Percentiles rank a stretch among this genome's conserved stretches.
phyloP scores from a whole-genome alignment of 1,140 invertebrate species.

The Drosophila funebris region DNA sequence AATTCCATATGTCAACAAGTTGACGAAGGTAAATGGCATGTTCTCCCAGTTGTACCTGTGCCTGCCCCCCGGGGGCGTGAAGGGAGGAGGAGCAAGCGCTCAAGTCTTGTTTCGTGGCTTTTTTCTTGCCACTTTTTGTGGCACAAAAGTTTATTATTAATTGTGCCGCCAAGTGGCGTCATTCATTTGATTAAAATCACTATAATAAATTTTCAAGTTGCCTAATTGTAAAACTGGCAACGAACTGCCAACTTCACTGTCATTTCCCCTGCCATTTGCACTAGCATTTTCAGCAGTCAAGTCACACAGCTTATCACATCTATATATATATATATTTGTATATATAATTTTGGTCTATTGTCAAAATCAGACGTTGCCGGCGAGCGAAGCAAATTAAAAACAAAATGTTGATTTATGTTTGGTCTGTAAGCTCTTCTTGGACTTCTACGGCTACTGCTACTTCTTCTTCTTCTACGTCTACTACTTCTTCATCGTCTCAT shows the following conservation, averaged over 20 bases:
- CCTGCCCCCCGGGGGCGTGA: not conserved
- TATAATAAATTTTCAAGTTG: conserved; percentile 69
- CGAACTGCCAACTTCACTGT: conserved; percentile 29
- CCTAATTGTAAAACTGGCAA: conserved; percentile 78
- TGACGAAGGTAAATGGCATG: conserved; percentile 74
- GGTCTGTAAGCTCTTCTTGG: not conserved
- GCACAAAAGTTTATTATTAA: conserved; percentile 72
- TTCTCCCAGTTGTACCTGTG: not conserved
- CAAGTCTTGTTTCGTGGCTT: not conserved
- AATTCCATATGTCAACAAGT: conserved; percentile 84
- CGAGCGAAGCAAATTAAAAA: conserved; percentile 72
- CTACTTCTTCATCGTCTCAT: conserved; percentile 10
- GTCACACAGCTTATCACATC: conserved; percentile 26
- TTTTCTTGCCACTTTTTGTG: not conserved
- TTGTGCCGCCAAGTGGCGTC: conserved; percentile 75
- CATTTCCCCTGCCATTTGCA: not conserved
- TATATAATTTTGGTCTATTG: conserved; percentile 52
- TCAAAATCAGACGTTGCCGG: conserved; percentile 65
- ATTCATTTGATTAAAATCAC: conserved; percentile 79
- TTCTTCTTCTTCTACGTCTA: not conserved
- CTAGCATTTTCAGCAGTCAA: not conserved
- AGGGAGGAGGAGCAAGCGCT: too few relatives aligned
- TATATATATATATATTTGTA: conserved; percentile 13
- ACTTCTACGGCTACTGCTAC: not conserved
- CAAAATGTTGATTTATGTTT: conserved; percentile 79